A percentile compares a stretch with the other conserved stretches of the same genome.
phyloP scores from a whole-genome alignment of 2,888 invertebrate species.

The Caenorhabditis drosophilae region DNA sequence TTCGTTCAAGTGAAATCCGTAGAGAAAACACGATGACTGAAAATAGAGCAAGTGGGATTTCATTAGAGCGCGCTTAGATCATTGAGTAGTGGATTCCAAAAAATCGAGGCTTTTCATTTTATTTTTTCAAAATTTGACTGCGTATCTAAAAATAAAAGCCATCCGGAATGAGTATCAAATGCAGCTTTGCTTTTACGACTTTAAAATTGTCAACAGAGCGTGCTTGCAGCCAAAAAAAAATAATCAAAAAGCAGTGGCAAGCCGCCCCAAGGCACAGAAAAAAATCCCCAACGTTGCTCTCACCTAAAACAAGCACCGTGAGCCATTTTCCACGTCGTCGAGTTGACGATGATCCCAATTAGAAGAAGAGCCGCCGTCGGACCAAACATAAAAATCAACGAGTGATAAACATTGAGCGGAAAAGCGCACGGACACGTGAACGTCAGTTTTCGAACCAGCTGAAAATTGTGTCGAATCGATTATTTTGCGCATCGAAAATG shows the following conservation, averaged over 20 bases:
- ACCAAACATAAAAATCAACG: constrained; percentile 56
- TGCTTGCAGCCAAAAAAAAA: too few relatives aligned
- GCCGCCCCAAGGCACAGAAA: too few relatives aligned
- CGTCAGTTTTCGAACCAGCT: constrained; percentile 58
- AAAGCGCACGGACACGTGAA: constrained; percentile 63
- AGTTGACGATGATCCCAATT: constrained; percentile 53
- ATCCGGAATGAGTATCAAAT: too few relatives aligned
- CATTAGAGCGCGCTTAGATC: background rate
- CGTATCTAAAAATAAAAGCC: too few relatives aligned
- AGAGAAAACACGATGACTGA: too few relatives aligned
- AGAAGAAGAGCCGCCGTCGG: constrained; percentile 41
- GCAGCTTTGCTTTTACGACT: too few relatives aligned
- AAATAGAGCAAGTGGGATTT: too few relatives aligned
- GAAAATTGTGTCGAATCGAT: constrained; percentile 5
- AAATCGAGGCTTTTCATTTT: background rate
- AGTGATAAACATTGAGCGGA: constrained; percentile 59
- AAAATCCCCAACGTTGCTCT: too few relatives aligned
- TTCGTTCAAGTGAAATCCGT: too few relatives aligned
- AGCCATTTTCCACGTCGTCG: constrained; percentile 62
- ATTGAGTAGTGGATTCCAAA: background rate
- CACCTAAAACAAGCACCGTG: constrained; percentile 61
- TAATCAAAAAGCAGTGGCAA: too few relatives aligned
- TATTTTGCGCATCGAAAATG: constrained; percentile 2
- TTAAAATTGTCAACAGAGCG: too few relatives aligned
- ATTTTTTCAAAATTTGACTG: too few relatives aligned